Percentiles rank a stretch among this genome's conserved stretches.
These are phyloP conservation scores for Argyrosomus regius DNA, from an alignment of 2,797 vertebrate species.

Conservation along the genomic window DNA sequence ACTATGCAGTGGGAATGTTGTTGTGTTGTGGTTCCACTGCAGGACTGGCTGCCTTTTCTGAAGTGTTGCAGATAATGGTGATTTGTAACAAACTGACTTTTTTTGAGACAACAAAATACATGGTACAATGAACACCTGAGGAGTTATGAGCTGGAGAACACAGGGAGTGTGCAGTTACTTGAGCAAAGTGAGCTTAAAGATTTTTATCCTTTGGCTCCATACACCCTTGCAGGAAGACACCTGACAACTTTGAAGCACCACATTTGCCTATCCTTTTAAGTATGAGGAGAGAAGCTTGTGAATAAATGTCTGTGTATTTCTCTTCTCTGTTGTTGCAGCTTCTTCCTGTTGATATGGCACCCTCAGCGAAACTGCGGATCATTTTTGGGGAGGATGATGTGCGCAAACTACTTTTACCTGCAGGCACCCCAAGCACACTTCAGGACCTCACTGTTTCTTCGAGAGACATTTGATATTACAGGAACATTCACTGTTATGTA, in stretches of 20 bases:
- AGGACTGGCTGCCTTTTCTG: slow-evolving; percentile 15
- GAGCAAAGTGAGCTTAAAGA: slow-evolving; percentile 27
- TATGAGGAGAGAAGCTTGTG: not conserved
- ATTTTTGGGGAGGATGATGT: not conserved
- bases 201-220: slow-evolving; percentile 32
- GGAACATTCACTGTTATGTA: not conserved
- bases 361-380: not conserved
- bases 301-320: too few species aligned
- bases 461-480: slow-evolving; percentile 10
- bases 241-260: slow-evolving; percentile 26
- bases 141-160: slow-evolving; percentile 34
- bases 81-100: slow-evolving; percentile 12
- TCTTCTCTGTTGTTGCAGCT: not conserved
- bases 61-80: slow-evolving; percentile 13
- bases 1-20: slow-evolving; percentile 36
- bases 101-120: slow-evolving; percentile 15
- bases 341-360: not conserved
- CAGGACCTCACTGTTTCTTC: slow-evolving; percentile 1
- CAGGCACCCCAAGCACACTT: not conserved
- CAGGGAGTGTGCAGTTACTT: slow-evolving; percentile 10
- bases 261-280: slow-evolving; percentile 25
- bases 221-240: slow-evolving; percentile 23
- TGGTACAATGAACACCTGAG: slow-evolving; percentile 26
- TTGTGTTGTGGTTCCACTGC: slow-evolving; percentile 19
- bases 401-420: not conserved